Conservation (phyloP, 2,797 vertebrate species). For the Trachops cirrhosus region DNA sequence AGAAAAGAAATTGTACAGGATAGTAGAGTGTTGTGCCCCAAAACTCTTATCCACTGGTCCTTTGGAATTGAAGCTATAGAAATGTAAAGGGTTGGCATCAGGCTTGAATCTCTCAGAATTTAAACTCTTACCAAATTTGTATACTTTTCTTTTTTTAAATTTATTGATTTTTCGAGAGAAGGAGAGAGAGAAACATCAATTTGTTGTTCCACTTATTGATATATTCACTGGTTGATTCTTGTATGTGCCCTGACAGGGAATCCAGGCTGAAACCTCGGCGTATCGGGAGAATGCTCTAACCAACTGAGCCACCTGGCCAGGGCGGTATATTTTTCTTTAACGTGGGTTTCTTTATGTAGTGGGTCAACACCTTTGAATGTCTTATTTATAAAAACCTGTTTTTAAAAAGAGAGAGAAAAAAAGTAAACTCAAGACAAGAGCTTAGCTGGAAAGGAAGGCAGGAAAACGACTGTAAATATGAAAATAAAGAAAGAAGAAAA, state of each 20-base stretch:
- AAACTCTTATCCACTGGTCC: neutral
- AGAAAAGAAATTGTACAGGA: constrained; percentile 28
- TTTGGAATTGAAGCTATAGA: constrained; percentile 38
- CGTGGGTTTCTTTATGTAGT: constrained; percentile 34
- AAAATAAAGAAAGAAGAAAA: constrained; percentile 14
- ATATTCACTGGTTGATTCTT: neutral
- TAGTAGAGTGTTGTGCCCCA: constrained; percentile 38
- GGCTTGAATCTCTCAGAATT: constrained; percentile 53
- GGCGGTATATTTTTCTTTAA: too few species aligned
- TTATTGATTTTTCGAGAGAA: neutral
- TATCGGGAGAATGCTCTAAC: too few species aligned
- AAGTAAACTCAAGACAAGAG: neutral
- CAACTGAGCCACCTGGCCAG: too few species aligned
- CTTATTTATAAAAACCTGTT: constrained; percentile 67
- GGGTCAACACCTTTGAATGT: constrained; percentile 57
- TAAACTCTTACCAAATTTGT: constrained; percentile 60
- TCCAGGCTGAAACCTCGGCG: too few species aligned
- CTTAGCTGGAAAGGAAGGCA: neutral
- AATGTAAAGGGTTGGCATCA: constrained; percentile 33
- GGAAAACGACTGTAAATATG: neutral
- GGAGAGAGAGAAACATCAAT: neutral
- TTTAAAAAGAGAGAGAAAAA: neutral
- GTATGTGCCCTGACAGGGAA: too few species aligned
- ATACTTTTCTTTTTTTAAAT: constrained; percentile 49
- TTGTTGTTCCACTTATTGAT: too few species aligned